These are phyloP conservation scores for Tetranychus piercei DNA, from an alignment of 2,888 invertebrate species.

Conservation along the genomic window DNA sequence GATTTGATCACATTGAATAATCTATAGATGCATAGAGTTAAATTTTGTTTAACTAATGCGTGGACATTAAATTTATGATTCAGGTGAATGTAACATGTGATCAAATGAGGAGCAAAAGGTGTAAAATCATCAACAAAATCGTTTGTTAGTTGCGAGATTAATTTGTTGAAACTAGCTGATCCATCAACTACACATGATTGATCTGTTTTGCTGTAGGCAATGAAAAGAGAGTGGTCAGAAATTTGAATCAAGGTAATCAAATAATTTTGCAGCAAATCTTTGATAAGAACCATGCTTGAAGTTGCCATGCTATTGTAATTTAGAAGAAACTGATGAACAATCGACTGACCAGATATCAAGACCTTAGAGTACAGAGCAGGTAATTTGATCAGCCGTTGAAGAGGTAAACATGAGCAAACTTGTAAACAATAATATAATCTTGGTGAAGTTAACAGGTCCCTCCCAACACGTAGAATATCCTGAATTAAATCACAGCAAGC, in stretches of 20 bases:
- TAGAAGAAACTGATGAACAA: not conserved
- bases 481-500: not conserved
- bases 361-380: not conserved
- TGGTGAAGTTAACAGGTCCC: not conserved
- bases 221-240: not conserved
- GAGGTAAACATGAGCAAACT: not conserved
- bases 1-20: conserved; percentile 2
- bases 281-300: not conserved
- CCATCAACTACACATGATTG: not conserved
- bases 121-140: not conserved
- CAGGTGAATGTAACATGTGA: not conserved
- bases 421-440: not conserved
- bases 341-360: not conserved
- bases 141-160: not conserved
- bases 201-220: not conserved
- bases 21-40: not conserved
- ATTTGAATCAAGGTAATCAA: not conserved
- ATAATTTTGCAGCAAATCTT: not conserved
- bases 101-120: not conserved
- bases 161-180: not conserved
- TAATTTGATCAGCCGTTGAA: not conserved
- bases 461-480: not conserved
- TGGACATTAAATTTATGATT: not conserved
- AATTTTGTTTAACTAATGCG: not conserved
- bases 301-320: not conserved